Evolutionary conservation across 2,888 invertebrate genomes (phyloP).

Genomic region (Drosophila meridiana): DNA sequence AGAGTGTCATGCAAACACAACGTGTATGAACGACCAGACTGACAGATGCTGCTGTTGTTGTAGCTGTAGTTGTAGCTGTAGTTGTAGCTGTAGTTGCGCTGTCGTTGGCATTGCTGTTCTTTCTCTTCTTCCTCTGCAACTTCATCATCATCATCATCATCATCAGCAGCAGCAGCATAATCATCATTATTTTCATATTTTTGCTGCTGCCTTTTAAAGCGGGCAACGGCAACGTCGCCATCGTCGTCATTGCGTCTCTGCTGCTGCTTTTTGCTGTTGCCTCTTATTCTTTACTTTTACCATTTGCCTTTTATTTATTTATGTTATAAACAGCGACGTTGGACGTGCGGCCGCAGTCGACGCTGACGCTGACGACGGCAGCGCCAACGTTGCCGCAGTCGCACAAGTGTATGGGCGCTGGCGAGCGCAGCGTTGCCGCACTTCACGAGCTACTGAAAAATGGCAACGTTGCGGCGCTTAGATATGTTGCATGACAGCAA

Average conservation of each 20-base stretch:
- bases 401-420: constrained; percentile 61
- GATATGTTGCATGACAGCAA: constrained; percentile 68
- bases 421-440: constrained; percentile 40
- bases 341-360: constrained; percentile 1
- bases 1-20: constrained; percentile 45
- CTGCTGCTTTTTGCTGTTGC: constrained; percentile 46
- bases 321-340: constrained; percentile 63
- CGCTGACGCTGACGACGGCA: constrained; percentile 9
- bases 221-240: constrained; percentile 2
- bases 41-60: constrained; percentile 1
- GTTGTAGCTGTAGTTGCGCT: neutral
- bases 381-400: constrained; percentile 28
- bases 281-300: constrained; percentile 37
- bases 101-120: constrained; percentile 1
- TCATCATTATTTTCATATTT: constrained; percentile 9
- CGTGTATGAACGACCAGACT: constrained; percentile 37
- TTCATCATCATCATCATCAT: neutral
- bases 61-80: neutral
- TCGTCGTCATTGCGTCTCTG: constrained; percentile 46
- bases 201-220: constrained; percentile 41
- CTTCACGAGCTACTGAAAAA: constrained; percentile 51
- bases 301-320: constrained; percentile 66
- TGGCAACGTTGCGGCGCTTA: constrained; percentile 55
- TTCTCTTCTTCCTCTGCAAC: neutral
- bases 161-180: neutral